These are phyloP conservation scores for Stegophylla sp. DNA, from an alignment of 2,888 invertebrate genomes.

Conservation along the genomic window DNA sequence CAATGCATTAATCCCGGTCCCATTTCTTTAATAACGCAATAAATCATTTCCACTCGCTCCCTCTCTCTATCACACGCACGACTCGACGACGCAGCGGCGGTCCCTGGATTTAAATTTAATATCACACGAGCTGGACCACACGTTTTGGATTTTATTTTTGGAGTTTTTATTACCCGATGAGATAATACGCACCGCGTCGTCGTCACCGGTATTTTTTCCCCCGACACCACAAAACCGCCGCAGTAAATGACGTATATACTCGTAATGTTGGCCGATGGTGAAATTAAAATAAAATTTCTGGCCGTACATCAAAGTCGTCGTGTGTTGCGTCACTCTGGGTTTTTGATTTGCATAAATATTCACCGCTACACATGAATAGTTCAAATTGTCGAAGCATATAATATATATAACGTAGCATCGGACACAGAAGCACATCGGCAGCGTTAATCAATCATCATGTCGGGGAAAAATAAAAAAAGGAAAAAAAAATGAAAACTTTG, in stretches of 20 bases:
- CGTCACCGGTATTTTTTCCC: background rate
- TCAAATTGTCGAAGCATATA: slow-evolving; percentile 6
- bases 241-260: too few relatives aligned
- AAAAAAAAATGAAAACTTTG: too few relatives aligned
- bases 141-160: slow-evolving; percentile 53
- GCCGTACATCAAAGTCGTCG: slow-evolving; percentile 46
- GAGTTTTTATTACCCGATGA: slow-evolving; percentile 54
- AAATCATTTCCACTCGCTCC: slow-evolving; percentile 37
- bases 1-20: slow-evolving; percentile 43
- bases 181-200: slow-evolving; percentile 21
- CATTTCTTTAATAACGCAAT: slow-evolving; percentile 53
- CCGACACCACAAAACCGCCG: slow-evolving; percentile 21
- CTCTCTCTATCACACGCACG: too few relatives aligned
- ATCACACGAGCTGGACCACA: slow-evolving; percentile 34
- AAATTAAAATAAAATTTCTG: slow-evolving; percentile 46
- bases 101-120: slow-evolving; percentile 54
- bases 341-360: slow-evolving; percentile 50
- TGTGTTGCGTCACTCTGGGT: slow-evolving; percentile 7
- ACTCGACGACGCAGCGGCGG: slow-evolving; percentile 12
- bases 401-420: background rate
- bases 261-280: slow-evolving; percentile 20
- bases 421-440: background rate
- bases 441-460: slow-evolving; percentile 48
- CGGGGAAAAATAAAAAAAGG: background rate
- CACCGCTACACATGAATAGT: slow-evolving; percentile 10